Conservation (phyloP, 2,888 invertebrate genomes). For the Aricia artaxerxes region DNA sequence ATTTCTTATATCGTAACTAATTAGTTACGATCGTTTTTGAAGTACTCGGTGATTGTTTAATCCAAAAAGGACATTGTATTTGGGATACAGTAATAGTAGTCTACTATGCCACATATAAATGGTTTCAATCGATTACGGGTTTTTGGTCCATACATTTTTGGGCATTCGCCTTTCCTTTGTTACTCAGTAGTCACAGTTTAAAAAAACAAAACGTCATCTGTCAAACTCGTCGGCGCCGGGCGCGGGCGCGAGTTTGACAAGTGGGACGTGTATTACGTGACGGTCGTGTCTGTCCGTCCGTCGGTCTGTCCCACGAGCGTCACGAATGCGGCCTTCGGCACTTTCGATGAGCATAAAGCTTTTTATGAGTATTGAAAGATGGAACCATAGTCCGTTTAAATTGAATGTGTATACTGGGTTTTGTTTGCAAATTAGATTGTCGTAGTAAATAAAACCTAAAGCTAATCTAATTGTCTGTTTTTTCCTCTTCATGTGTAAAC, state of each 20-base stretch:
- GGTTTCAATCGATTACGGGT: no score
- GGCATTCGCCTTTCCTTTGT: neutral
- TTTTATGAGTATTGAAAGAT: neutral
- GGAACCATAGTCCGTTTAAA: no score
- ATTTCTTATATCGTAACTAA: no score
- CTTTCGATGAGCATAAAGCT: slow-evolving; percentile 41
- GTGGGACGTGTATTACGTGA: slow-evolving; percentile 38
- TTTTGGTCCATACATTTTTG: no score
- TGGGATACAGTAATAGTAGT: no score
- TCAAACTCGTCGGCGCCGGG: neutral
- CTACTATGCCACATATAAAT: no score
- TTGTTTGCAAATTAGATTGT: neutral
- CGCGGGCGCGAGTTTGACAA: neutral
- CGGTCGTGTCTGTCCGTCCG: slow-evolving; percentile 46
- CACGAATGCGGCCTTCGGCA: slow-evolving; percentile 51
- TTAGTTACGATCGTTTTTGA: no score
- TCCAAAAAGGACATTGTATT: no score
- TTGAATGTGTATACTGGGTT: neutral
- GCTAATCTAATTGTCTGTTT: neutral
- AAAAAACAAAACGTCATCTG: slow-evolving; percentile 15
- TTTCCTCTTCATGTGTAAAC: no score
- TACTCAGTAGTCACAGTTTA: neutral
- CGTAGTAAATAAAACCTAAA: neutral
- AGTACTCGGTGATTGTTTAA: no score
- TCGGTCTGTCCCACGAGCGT: slow-evolving; percentile 45